Evolutionary conservation across 2,113 vertebrate genomes (phyloP).

Genomic region (Podocnemis expansa): DNA sequence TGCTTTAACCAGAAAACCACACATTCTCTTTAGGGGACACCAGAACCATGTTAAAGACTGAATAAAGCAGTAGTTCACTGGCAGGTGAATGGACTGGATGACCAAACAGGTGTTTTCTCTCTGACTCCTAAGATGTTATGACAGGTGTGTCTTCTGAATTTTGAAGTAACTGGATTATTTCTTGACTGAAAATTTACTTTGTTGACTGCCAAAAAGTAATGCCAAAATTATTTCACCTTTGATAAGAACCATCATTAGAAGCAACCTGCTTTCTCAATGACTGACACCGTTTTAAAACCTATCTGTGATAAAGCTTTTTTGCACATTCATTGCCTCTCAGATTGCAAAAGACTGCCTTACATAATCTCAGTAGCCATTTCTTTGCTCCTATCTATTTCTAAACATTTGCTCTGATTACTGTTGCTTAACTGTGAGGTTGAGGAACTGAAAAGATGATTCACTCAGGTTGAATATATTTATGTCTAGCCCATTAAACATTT

Average conservation of each 20-base stretch:
- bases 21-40: background rate
- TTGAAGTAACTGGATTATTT: background rate
- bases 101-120: background rate
- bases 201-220: background rate
- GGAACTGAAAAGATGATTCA: background rate
- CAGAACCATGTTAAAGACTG: background rate
- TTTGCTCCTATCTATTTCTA: background rate
- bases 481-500: too few species aligned
- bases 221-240: background rate
- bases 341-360: background rate
- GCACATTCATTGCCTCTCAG: background rate
- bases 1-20: background rate
- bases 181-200: background rate
- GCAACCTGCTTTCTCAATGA: background rate
- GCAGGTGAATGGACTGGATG: background rate
- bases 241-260: too few species aligned
- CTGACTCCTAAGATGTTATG: background rate
- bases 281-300: background rate
- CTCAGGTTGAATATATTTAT: background rate
- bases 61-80: background rate
- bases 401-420: background rate
- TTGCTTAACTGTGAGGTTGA: background rate
- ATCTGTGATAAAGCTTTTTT: background rate
- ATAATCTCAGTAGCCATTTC: background rate
- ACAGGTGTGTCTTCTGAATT: background rate